These are phyloP conservation scores for Telmatherina bonti DNA, from an alignment of 2,797 vertebrate species.

Conservation along the genomic window DNA sequence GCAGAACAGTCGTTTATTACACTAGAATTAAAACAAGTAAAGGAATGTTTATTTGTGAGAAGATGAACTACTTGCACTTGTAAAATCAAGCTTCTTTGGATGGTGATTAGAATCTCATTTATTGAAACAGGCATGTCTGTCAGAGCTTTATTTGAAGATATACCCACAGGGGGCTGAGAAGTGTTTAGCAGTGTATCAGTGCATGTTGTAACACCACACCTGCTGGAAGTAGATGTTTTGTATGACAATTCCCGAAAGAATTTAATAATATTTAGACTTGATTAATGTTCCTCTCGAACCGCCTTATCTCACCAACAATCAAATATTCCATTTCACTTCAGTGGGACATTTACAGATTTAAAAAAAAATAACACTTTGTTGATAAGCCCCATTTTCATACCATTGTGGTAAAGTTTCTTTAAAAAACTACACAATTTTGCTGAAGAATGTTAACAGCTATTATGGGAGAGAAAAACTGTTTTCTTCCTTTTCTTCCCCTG, in stretches of 20 bases:
- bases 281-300: constrained; percentile 28
- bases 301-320: neutral
- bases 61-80: constrained; percentile 42
- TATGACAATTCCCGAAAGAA: constrained; percentile 40
- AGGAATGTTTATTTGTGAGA: constrained; percentile 21
- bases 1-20: neutral
- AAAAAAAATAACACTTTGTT: neutral
- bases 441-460: constrained; percentile 31
- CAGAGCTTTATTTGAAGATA: constrained; percentile 16
- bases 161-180: constrained; percentile 36
- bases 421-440: constrained; percentile 18
- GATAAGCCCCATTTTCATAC: constrained; percentile 37
- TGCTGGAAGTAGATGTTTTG: constrained; percentile 38
- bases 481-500: neutral
- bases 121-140: constrained; percentile 52
- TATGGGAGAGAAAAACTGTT: constrained; percentile 13
- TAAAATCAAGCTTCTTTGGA: constrained; percentile 21
- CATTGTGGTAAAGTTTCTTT: constrained; percentile 29
- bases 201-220: constrained; percentile 55
- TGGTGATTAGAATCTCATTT: constrained; percentile 44
- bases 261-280: constrained; percentile 33
- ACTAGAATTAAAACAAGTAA: neutral
- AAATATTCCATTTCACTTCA: constrained; percentile 10
- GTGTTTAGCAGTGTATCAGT: constrained; percentile 14
- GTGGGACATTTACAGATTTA: neutral